phyloP scores from a whole-genome alignment of 2,113 vertebrate species.

The Tenebrosternarchus preto region DNA sequence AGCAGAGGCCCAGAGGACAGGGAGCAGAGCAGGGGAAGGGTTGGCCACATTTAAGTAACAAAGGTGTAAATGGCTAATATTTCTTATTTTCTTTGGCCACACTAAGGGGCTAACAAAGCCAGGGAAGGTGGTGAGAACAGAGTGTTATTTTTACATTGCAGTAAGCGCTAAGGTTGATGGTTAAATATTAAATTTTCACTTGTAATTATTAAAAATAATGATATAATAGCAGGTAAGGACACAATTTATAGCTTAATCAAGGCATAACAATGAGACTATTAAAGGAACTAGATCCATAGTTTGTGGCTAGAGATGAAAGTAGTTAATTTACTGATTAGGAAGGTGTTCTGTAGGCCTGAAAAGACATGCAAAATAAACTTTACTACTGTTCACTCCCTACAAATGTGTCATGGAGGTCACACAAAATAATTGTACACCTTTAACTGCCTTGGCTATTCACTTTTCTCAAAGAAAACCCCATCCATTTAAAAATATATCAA shows the following conservation, averaged over 20 bases:
- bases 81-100: slow-evolving; percentile 9
- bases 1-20: slow-evolving; percentile 12
- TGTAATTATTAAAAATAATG: slow-evolving; percentile 5
- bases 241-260: slow-evolving; percentile 20
- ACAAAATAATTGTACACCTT: neutral
- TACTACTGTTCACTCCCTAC: slow-evolving; percentile 10
- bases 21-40: slow-evolving; percentile 4
- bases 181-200: neutral
- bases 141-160: neutral
- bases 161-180: neutral
- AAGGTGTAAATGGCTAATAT: slow-evolving; percentile 34
- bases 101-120: slow-evolving; percentile 18
- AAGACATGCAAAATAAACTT: slow-evolving; percentile 2
- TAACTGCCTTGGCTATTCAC: slow-evolving; percentile 6
- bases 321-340: slow-evolving; percentile 28
- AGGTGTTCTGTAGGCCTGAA: slow-evolving; percentile 20
- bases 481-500: neutral
- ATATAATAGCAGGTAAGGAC: neutral
- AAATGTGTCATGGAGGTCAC: neutral
- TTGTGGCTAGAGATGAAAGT: slow-evolving; percentile 31
- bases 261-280: neutral
- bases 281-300: neutral
- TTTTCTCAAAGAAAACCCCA: neutral
- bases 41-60: slow-evolving; percentile 19
- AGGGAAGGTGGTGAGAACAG: neutral